Conservation (phyloP, 2,113 vertebrate genomes). For the Coryphaenoides rupestris region DNA sequence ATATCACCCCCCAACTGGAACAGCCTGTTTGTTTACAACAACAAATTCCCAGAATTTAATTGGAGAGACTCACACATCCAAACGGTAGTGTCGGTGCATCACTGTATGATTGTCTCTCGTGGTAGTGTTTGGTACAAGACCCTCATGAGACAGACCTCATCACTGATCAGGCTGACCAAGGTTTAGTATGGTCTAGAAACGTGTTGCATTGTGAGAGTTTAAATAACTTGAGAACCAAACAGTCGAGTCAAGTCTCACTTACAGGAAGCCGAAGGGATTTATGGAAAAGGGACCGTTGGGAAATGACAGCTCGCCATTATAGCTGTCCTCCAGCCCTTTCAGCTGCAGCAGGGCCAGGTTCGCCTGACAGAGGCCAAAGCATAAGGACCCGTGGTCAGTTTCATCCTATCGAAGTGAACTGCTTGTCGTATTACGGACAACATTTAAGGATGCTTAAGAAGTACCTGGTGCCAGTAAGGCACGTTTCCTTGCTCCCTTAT, state of each 20-base stretch:
- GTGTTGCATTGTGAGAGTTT: no score
- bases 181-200: no score
- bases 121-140: no score
- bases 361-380: constrained; percentile 66
- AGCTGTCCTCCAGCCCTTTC: constrained; percentile 90
- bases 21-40: constrained; percentile 65
- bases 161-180: no score
- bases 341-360: constrained; percentile 86
- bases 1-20: constrained; percentile 88
- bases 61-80: no score
- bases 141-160: no score
- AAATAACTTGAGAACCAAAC: background rate
- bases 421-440: background rate
- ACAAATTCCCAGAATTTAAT: no score
- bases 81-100: no score
- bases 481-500: constrained; percentile 60
- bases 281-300: constrained; percentile 72
- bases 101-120: no score
- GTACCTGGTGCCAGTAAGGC: constrained; percentile 92
- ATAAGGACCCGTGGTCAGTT: background rate
- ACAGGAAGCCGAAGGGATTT: constrained; percentile 90
- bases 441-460: background rate
- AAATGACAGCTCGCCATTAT: constrained; percentile 72
- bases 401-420: background rate
- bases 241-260: constrained; percentile 48